A percentile compares a stretch with the other conserved stretches of the same genome.
Conservation (phyloP, 2,888 invertebrate species). For the Dryobota labecula region DNA sequence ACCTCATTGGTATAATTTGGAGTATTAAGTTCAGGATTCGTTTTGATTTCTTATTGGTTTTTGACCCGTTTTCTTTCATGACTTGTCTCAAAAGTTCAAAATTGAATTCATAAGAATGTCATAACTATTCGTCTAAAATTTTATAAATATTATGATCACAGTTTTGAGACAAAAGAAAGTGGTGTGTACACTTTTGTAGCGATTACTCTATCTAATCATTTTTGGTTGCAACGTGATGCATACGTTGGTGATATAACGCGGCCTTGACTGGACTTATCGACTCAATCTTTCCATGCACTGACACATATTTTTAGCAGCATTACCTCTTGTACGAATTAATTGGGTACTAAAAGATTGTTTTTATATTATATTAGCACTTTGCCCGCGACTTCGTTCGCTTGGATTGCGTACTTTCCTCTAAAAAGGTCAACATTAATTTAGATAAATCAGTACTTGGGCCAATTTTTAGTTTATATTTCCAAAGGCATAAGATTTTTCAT, state of each 20-base stretch:
- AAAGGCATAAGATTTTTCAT: too few species aligned
- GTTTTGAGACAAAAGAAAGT: constrained; percentile 52
- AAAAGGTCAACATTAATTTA: too few species aligned
- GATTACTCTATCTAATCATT: constrained; percentile 82
- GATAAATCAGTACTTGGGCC: too few species aligned
- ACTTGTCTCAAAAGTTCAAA: neutral
- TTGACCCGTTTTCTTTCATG: constrained; percentile 2
- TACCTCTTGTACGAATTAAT: constrained; percentile 25
- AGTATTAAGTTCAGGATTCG: neutral
- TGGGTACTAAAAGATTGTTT: constrained; percentile 3
- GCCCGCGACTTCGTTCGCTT: too few species aligned
- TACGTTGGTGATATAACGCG: constrained; percentile 75
- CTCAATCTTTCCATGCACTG: constrained; percentile 75
- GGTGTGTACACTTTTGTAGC: constrained; percentile 55
- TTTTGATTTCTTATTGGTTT: constrained; percentile 13
- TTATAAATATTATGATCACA: constrained; percentile 10
- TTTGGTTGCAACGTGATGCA: constrained; percentile 74
- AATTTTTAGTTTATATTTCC: too few species aligned
- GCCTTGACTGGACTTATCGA: constrained; percentile 84
- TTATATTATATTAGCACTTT: neutral
- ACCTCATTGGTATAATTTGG: constrained; percentile 23
- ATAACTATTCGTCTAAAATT: neutral
- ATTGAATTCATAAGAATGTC: neutral
- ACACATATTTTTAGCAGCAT: constrained; percentile 72
- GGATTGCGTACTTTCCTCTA: too few species aligned